Conservation (phyloP, 2,113 vertebrate genomes). For the Anseranas semipalmata region DNA sequence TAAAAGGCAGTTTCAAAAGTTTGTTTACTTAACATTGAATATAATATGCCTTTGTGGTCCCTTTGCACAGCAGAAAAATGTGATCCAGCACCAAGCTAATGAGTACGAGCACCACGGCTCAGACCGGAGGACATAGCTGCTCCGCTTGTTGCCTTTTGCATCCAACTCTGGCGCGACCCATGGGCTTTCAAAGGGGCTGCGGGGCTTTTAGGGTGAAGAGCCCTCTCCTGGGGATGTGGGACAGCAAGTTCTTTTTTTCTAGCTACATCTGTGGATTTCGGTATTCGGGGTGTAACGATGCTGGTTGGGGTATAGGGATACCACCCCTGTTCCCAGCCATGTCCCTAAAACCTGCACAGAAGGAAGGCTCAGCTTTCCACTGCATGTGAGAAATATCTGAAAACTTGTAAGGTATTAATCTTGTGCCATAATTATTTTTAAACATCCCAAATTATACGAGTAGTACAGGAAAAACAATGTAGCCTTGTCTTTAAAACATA, state of each 20-base stretch:
- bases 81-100: slow-evolving; percentile 15
- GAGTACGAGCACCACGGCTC: background rate
- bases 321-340: background rate
- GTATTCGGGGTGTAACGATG: accelerated
- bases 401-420: background rate
- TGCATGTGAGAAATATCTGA: background rate
- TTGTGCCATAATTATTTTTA: background rate
- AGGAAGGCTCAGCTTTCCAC: accelerated
- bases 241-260: background rate
- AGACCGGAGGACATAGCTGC: background rate
- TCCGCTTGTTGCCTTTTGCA: background rate
- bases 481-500: background rate
- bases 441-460: background rate
- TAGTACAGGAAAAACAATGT: background rate
- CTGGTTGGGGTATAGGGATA: background rate
- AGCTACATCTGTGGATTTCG: background rate
- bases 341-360: background rate
- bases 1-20: slow-evolving; percentile 68
- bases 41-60: slow-evolving; percentile 65
- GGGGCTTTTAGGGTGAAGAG: background rate
- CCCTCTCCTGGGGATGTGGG: accelerated
- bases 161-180: background rate
- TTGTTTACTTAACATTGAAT: slow-evolving; percentile 76
- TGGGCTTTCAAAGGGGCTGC: background rate
- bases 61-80: slow-evolving; percentile 35